phyloP scores from a whole-genome alignment of 2,113 vertebrate species.

The Neotoma lepida region DNA sequence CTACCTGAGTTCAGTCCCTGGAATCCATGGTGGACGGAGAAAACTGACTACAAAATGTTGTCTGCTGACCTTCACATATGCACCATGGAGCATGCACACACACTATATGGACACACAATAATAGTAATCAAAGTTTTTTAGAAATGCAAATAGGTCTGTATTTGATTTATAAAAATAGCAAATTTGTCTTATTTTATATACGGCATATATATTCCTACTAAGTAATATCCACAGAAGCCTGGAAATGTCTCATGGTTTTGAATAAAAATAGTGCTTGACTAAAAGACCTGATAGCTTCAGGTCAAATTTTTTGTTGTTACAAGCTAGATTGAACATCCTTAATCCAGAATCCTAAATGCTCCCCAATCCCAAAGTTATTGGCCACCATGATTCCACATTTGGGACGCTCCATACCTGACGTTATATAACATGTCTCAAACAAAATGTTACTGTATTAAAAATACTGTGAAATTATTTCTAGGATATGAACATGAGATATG shows the following conservation, averaged over 20 bases:
- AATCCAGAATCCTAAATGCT: neutral
- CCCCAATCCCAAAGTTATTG: neutral
- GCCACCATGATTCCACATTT: neutral
- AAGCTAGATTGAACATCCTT: conserved; percentile 22
- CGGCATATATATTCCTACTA: neutral
- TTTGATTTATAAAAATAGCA: neutral
- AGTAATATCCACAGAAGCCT: conserved; percentile 27
- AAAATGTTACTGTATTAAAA: neutral
- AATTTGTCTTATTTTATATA: neutral
- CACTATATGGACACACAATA: neutral
- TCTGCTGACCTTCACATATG: no score
- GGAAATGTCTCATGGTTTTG: conserved; percentile 29
- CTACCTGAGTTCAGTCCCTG: neutral
- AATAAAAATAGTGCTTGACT: neutral
- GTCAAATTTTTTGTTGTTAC: conserved; percentile 16
- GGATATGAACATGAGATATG: neutral
- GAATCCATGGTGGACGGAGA: neutral
- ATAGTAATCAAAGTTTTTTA: neutral
- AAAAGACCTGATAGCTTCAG: neutral
- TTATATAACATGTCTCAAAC: neutral
- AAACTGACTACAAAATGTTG: neutral
- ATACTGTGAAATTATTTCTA: neutral
- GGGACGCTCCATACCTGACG: neutral
- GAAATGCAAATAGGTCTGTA: neutral
- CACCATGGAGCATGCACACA: neutral